Conservation (phyloP, 2,113 vertebrate species). For the Lanius ludovicianus region DNA sequence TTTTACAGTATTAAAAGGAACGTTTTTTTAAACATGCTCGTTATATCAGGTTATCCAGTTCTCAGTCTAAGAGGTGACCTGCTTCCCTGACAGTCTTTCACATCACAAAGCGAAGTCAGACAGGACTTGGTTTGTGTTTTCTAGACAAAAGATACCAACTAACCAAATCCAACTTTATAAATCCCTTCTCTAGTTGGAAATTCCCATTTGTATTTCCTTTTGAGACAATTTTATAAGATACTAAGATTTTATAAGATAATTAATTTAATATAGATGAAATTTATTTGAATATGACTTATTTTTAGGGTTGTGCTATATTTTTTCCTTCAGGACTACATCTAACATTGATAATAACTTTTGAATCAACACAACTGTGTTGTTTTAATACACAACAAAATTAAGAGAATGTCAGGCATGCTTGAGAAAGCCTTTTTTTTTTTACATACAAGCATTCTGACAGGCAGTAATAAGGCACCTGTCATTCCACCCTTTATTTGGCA, state of each 20-base stretch:
- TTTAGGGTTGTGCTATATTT: neutral
- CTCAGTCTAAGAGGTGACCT: neutral
- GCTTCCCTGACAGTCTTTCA: neutral
- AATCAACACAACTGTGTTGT: neutral
- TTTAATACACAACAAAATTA: neutral
- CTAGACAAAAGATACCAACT: neutral
- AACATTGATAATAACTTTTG: neutral
- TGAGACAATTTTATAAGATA: neutral
- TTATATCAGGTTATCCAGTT: neutral
- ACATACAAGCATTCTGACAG: neutral
- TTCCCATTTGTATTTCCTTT: neutral
- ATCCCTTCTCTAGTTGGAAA: neutral
- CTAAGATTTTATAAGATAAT: neutral
- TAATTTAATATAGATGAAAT: neutral
- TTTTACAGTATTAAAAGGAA: neutral
- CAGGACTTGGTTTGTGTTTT: neutral
- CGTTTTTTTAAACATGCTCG: neutral
- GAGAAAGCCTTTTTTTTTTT: neutral
- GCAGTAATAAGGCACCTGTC: neutral
- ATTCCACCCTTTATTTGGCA: neutral
- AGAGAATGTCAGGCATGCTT: neutral
- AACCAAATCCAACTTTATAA: neutral
- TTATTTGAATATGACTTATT: neutral
- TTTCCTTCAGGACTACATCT: neutral
- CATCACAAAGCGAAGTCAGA: neutral